These are phyloP conservation scores for Peromyscus polionotus DNA, from an alignment of 2,113 vertebrate species.

Conservation along the genomic window DNA sequence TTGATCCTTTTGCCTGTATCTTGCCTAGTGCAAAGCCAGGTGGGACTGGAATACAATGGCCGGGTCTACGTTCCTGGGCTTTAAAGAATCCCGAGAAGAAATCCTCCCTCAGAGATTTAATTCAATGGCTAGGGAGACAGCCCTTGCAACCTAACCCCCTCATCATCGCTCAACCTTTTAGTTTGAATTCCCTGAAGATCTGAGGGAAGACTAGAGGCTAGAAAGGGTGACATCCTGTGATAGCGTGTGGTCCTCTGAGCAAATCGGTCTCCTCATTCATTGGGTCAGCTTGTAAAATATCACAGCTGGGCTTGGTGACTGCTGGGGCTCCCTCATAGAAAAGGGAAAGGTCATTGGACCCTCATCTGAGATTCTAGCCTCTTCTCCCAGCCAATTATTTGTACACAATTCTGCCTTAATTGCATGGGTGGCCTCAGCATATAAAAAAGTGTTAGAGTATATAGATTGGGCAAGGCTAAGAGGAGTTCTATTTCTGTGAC, in stretches of 20 bases:
- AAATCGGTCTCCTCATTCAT: background rate
- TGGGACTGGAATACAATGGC: background rate
- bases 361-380: background rate
- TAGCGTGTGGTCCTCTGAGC: background rate
- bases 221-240: background rate
- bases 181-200: background rate
- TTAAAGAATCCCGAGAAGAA: constrained; percentile 4
- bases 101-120: background rate
- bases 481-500: background rate
- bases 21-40: constrained; percentile 29
- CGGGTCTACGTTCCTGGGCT: background rate
- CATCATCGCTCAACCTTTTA: background rate
- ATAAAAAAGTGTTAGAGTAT: background rate
- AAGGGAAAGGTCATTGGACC: too few species aligned
- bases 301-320: background rate
- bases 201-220: background rate
- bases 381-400: background rate
- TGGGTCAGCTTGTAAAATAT: background rate
- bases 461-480: background rate
- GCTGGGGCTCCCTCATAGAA: background rate
- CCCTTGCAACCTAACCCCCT: background rate
- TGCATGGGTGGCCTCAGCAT: background rate
- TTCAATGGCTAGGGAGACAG: background rate
- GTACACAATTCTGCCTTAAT: background rate
- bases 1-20: constrained; percentile 63